Evolutionary conservation across 2,797 vertebrate genomes (phyloP).

Genomic region (Characodon lateralis): DNA sequence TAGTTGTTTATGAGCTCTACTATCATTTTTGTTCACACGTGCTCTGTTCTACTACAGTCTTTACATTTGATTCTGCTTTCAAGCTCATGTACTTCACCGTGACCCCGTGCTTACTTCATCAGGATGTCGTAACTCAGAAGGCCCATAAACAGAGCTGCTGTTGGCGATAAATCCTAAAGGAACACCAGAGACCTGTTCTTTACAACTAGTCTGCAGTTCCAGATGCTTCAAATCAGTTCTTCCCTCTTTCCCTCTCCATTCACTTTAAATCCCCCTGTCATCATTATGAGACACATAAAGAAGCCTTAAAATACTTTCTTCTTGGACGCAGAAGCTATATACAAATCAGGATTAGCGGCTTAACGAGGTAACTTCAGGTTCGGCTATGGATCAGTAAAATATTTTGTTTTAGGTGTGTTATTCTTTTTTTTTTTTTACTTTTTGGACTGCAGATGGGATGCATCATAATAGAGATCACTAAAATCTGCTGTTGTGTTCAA

Average conservation of each 20-base stretch:
- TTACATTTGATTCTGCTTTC: constrained; percentile 2
- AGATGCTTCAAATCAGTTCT: constrained; percentile 1
- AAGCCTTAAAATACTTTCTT: neutral
- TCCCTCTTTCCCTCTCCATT: neutral
- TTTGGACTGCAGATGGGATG: neutral
- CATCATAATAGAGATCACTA: neutral
- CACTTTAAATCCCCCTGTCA: constrained; percentile 1
- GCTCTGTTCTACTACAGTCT: neutral
- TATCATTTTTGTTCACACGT: neutral
- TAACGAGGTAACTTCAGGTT: neutral
- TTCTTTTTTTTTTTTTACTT: neutral
- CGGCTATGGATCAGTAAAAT: neutral
- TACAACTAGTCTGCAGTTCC: neutral
- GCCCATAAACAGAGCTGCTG: constrained; percentile 18
- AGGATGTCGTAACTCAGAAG: constrained; percentile 26
- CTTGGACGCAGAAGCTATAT: neutral
- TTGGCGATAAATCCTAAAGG: constrained; percentile 21
- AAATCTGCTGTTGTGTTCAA: neutral
- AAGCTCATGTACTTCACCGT: neutral
- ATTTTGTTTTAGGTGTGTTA: neutral
- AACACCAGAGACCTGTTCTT: constrained; percentile 16
- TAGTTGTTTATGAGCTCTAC: neutral
- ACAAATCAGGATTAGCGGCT: neutral
- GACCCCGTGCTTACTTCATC: constrained; percentile 2
- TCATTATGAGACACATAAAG: neutral